A percentile compares a stretch with the other conserved stretches of the same genome.
phyloP scores from a whole-genome alignment of 2,113 vertebrate genomes.

The Ammodytes marinus region DNA sequence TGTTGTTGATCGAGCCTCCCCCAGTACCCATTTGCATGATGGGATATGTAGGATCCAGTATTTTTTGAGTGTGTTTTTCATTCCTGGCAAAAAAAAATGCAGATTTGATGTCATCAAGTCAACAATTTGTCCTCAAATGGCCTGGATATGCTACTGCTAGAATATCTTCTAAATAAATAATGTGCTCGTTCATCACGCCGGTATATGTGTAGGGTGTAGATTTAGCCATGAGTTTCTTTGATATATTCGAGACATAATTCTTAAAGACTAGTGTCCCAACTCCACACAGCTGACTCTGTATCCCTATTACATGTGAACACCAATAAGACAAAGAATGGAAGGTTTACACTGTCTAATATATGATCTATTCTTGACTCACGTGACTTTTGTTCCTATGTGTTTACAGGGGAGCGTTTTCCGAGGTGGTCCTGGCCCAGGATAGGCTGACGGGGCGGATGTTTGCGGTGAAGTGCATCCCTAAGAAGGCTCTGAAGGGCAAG shows the following conservation, averaged over 20 bases:
- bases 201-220: neutral
- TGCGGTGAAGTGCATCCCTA: conserved; percentile 97
- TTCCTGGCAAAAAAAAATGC: neutral
- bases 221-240: neutral
- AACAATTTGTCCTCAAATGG: neutral
- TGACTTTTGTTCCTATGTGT: conserved; percentile 4
- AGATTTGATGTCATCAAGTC: neutral
- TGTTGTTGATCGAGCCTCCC: neutral
- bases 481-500: conserved; percentile 98
- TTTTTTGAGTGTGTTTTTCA: neutral
- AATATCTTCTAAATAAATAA: neutral
- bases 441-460: conserved; percentile 92
- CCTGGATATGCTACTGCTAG: neutral
- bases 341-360: neutral
- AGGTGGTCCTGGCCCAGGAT: conserved; percentile 96
- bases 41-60: neutral
- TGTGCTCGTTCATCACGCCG: neutral
- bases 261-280: neutral
- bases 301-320: neutral
- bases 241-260: neutral
- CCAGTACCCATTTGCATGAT: neutral
- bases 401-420: conserved; percentile 94
- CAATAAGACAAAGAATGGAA: neutral
- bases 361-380: neutral
- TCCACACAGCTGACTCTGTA: neutral